A percentile compares a stretch with the other conserved stretches of the same genome.
Evolutionary conservation across 2,888 invertebrate genomes (phyloP).

Genomic region (Elysia crispata): DNA sequence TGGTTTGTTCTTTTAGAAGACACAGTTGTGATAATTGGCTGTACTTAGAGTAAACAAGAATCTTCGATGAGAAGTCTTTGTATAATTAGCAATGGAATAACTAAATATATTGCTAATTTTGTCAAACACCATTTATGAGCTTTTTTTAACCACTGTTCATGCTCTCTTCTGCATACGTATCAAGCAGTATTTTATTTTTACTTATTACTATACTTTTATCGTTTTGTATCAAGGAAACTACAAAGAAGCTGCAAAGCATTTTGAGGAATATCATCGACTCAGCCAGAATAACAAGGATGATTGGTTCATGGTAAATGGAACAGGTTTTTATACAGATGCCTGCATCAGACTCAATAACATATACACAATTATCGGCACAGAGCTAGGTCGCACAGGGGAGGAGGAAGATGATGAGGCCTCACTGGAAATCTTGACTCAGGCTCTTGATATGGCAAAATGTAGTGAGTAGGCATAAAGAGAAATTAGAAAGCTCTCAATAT

Average conservation of each 20-base stretch:
- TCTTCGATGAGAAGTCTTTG: too few relatives aligned
- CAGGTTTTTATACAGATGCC: conserved; percentile 68
- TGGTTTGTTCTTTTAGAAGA: too few relatives aligned
- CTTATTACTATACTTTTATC: too few relatives aligned
- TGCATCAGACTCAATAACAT: conserved; percentile 72
- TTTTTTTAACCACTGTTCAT: too few relatives aligned
- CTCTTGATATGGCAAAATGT: conserved; percentile 73
- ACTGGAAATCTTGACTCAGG: conserved; percentile 71
- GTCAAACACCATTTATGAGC: too few relatives aligned
- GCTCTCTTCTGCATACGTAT: too few relatives aligned
- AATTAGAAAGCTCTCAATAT: not conserved
- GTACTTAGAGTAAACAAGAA: too few relatives aligned
- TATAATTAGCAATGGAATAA: too few relatives aligned
- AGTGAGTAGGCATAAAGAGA: conserved; percentile 60
- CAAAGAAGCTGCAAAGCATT: conserved; percentile 72
- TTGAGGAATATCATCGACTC: conserved; percentile 72
- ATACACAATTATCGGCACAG: conserved; percentile 69
- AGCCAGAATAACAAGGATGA: conserved; percentile 61
- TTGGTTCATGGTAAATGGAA: conserved; percentile 67
- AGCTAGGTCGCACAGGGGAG: conserved; percentile 52
- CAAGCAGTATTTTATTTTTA: too few relatives aligned
- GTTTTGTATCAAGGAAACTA: conserved; percentile 62
- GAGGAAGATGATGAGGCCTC: conserved; percentile 59
- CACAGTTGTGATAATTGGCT: too few relatives aligned
- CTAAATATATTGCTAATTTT: too few relatives aligned